These are phyloP conservation scores for Globicephala melas DNA, from an alignment of 2,113 vertebrate species.

Conservation along the genomic window DNA sequence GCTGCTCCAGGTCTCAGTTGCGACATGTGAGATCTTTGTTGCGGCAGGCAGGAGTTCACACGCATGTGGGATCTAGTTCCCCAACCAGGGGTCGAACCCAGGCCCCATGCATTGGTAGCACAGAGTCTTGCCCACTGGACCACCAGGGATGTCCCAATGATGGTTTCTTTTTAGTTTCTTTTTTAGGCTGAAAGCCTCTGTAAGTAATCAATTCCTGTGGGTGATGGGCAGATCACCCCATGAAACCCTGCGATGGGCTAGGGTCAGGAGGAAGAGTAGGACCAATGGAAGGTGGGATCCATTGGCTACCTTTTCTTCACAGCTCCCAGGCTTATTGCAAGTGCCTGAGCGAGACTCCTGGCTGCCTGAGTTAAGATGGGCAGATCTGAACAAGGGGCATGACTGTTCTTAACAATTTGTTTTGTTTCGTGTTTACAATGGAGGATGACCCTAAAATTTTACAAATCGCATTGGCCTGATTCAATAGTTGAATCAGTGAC, in stretches of 20 bases:
- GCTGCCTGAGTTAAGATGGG: background rate
- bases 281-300: background rate
- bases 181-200: background rate
- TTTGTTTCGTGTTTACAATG: background rate
- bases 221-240: background rate
- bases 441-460: background rate
- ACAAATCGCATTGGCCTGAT: background rate
- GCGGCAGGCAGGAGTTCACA: no score
- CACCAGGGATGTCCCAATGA: no score
- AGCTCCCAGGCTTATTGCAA: background rate
- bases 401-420: rapidly evolving
- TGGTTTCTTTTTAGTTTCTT: background rate
- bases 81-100: no score
- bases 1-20: no score
- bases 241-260: no score
- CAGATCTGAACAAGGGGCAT: background rate
- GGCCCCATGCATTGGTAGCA: no score
- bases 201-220: background rate
- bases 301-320: background rate
- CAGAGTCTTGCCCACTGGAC: no score
- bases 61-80: no score
- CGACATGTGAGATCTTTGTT: no score
- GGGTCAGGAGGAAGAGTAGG: background rate
- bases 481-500: background rate
- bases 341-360: background rate